These are phyloP conservation scores for Microplitis mediator DNA, from an alignment of 1,140 invertebrate genomes.

Conservation along the genomic window DNA sequence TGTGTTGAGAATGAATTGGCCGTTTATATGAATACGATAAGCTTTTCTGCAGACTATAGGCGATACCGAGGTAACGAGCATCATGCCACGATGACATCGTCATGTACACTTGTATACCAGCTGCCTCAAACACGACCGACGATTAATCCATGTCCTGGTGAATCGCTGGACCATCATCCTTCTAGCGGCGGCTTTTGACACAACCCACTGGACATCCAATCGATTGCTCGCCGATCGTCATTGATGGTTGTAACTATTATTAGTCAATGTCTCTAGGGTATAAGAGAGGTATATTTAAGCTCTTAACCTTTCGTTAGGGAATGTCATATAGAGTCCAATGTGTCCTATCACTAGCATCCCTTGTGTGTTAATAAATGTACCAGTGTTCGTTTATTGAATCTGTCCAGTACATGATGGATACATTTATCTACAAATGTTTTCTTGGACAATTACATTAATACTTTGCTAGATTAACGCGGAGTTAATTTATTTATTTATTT, in stretches of 20 bases:
- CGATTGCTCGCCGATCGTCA: slow-evolving; percentile 15
- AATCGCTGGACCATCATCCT: slow-evolving; percentile 18
- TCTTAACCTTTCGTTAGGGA: not conserved
- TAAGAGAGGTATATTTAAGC: not conserved
- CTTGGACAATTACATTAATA: no score
- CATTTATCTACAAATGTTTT: no score
- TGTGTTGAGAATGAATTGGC: not conserved
- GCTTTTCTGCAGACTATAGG: not conserved
- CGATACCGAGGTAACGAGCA: not conserved
- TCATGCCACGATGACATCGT: slow-evolving; percentile 17
- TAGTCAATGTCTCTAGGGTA: slow-evolving; percentile 11
- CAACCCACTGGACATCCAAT: not conserved
- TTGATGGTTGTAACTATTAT: slow-evolving; percentile 1
- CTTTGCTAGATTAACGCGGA: no score
- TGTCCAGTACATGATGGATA: no score
- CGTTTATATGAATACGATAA: not conserved
- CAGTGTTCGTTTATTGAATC: no score
- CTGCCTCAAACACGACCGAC: slow-evolving; percentile 32
- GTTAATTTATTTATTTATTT: no score
- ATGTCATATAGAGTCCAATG: not conserved
- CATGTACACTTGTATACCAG: slow-evolving; percentile 7
- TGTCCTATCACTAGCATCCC: not conserved
- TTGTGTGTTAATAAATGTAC: no score
- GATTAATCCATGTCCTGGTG: slow-evolving; percentile 34
- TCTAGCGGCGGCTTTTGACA: slow-evolving; percentile 2